Conservation (phyloP, 35 echinoderm and acorn worm species). For the Hemicentrotus pulcherrimus region DNA sequence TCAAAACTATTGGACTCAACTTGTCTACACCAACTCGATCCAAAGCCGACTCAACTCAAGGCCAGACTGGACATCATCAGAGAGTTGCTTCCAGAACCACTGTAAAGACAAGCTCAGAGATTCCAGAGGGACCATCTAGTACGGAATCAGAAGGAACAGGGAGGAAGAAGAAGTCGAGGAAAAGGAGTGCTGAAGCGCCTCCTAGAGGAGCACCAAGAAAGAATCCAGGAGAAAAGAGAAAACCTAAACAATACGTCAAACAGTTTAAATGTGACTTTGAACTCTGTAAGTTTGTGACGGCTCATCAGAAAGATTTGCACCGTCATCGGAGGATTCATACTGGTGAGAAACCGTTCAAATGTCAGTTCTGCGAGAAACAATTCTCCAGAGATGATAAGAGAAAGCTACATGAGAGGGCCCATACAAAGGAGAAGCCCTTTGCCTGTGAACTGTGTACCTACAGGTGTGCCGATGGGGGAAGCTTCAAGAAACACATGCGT, state of each 20-base stretch:
- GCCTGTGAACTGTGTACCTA: constrained; percentile 67
- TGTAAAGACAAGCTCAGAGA: background rate
- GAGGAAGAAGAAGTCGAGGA: background rate
- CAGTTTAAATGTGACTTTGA: constrained; percentile 55
- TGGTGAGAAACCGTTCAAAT: constrained; percentile 76
- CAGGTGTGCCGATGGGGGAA: constrained; percentile 62
- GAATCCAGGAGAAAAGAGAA: background rate
- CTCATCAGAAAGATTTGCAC: constrained; percentile 62
- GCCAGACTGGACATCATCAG: background rate
- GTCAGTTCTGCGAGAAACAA: constrained; percentile 68
- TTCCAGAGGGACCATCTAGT: background rate
- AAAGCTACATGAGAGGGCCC: constrained; percentile 66
- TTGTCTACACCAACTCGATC: background rate
- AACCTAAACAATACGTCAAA: background rate
- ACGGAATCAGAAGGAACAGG: background rate
- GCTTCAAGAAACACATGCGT: constrained; percentile 78
- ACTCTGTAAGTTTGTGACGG: constrained; percentile 50
- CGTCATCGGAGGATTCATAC: constrained; percentile 74
- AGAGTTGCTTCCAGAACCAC: background rate
- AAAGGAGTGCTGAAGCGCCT: background rate
- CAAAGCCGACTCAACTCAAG: background rate
- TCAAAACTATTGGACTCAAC: background rate
- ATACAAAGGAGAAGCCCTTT: constrained; percentile 73
- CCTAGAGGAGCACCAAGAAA: background rate
- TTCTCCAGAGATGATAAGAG: constrained; percentile 74